Evolutionary conservation across 2,888 invertebrate genomes (phyloP).

Genomic region (Brachypalpus laphriformis): DNA sequence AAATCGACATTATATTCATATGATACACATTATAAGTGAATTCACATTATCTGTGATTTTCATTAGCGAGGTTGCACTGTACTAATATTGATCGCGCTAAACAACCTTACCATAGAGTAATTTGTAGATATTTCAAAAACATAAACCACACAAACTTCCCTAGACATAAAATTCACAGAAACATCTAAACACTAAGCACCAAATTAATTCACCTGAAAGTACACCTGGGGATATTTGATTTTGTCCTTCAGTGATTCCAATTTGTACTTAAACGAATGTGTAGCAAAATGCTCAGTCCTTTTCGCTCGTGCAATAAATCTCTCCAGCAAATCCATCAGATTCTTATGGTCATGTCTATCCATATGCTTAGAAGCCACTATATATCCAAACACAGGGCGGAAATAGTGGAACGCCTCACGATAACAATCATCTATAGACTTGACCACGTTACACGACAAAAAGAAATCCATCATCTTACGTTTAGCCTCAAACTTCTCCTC

Average conservation of each 20-base stretch:
- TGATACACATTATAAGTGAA: too few relatives aligned
- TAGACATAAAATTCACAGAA: too few relatives aligned
- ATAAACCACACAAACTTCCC: too few relatives aligned
- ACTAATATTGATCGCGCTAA: too few relatives aligned
- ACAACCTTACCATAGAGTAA: too few relatives aligned
- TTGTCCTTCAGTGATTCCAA: constrained; percentile 77
- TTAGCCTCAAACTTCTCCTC: constrained; percentile 79
- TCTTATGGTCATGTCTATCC: constrained; percentile 76
- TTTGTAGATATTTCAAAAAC: too few relatives aligned
- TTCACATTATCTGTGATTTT: too few relatives aligned
- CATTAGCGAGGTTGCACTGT: too few relatives aligned
- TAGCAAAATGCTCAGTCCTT: constrained; percentile 72
- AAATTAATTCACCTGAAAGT: constrained; percentile 75
- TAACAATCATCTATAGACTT: constrained; percentile 80
- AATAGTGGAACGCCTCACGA: constrained; percentile 80
- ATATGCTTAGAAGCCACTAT: constrained; percentile 78
- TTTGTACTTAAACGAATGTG: constrained; percentile 76
- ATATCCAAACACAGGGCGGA: constrained; percentile 80
- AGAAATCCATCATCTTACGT: constrained; percentile 79
- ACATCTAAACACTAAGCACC: neutral
- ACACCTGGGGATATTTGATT: constrained; percentile 77
- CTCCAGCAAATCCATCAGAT: constrained; percentile 77
- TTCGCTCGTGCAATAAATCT: constrained; percentile 76
- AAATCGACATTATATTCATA: too few relatives aligned
- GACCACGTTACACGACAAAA: constrained; percentile 79